Base-by-base conservation (phyloP, 2,888 invertebrate genomes). In the Nyleta sp. region DNA sequence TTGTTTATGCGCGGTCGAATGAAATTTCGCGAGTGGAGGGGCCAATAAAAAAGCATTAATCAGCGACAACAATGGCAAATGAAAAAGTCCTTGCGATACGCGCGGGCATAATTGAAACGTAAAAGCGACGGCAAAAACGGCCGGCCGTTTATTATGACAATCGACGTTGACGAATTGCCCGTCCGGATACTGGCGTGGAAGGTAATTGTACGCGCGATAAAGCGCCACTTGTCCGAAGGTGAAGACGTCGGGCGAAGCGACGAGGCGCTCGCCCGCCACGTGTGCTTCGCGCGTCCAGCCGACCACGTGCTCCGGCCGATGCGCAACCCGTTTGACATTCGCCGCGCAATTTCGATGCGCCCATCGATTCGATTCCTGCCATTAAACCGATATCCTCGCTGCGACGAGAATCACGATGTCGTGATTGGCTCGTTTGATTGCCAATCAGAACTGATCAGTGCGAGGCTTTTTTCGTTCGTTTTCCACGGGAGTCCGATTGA, bases 41-140 rank as follows among this genome's bases (percentile, higher is more conserved):
- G 76, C 46, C 76, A 59, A 65, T 57, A 70, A 71, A 70, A 65
- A 59, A 74, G 65, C 46, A 68, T 72, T 74, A 84, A 83, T 80
- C 78, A 84, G 81, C 82, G 67, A 79, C 83, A 83, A 83, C 84
- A 84, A 82, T 75, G 81, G 68, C 79, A 75, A 83, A 84, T 84
- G 82, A 82, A 83, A 83, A 84, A 82, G 84, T 83, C 84, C 83
- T 83, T 84, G 84, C 73, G 65, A 81, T 70, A 67, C 53, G 48
- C 50, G 53, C 18, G 42, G 52, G 38, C 67, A 73, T 80, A 84
- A 86, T 86, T 84, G 82, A 81, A 82, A 75, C 82, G 81, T 81
- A 80, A 83, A 82, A 80, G 80, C 80, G 80, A 83, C 76, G 76
- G 84, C 74, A 52, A 82, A 83, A 81, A 82, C 77, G 80, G 80